Evolutionary conservation across 64 coral and sea anemone genomes (phyloP).

Genomic region (Porites australiensis): DNA sequence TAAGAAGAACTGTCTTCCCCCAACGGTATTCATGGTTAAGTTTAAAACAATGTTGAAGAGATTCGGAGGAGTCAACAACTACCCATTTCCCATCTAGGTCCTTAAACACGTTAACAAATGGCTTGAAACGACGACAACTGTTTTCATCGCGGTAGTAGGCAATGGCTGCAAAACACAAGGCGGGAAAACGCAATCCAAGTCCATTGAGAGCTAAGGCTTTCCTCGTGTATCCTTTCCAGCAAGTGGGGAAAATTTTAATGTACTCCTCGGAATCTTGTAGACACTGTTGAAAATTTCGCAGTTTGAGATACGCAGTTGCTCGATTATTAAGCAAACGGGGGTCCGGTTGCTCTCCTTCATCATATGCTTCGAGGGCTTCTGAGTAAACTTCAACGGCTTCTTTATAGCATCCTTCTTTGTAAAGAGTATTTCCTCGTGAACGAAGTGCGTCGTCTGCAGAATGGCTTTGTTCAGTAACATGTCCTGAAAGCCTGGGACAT

Average conservation of each 20-base stretch:
- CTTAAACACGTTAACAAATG: neutral
- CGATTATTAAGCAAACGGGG: constrained; percentile 49
- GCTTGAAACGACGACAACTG: constrained; percentile 10
- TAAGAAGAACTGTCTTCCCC: neutral
- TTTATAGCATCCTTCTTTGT: neutral
- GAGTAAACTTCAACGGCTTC: constrained; percentile 41
- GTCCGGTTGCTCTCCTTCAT: neutral
- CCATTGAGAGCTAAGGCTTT: constrained; percentile 47
- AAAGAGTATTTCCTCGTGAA: neutral
- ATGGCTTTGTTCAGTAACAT: neutral
- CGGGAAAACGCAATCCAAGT: neutral
- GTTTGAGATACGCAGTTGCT: constrained; percentile 56
- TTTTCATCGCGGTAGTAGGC: constrained; percentile 1
- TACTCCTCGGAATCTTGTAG: constrained; percentile 49
- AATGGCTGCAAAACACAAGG: constrained; percentile 49
- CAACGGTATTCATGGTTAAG: neutral
- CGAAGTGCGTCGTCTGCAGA: neutral
- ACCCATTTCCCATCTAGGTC: constrained; percentile 8
- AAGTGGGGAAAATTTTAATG: constrained; percentile 28
- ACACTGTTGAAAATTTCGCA: constrained; percentile 33
- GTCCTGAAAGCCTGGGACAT: neutral
- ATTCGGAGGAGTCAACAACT: neutral
- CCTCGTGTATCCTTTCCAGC: constrained; percentile 63
- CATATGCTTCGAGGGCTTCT: neutral
- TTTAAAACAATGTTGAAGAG: neutral